Conservation (phyloP, 1,140 invertebrate species). For the Brachionus rotundiformis region DNA sequence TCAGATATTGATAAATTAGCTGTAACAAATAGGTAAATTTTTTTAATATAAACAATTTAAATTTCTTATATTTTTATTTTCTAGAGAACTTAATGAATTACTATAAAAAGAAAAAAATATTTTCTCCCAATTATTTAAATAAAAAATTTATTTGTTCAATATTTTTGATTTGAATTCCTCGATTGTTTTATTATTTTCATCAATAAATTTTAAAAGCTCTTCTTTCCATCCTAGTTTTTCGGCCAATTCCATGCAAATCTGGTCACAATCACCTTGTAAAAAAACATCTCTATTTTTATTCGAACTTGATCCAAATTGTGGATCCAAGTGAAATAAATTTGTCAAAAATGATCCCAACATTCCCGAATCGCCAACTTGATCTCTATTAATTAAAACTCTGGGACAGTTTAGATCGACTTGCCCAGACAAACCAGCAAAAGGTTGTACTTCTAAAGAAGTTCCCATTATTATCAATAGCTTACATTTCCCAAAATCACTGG, state of each 20-base stretch:
- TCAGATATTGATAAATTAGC: constrained; percentile 30
- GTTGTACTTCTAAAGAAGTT: constrained; percentile 64
- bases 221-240: constrained; percentile 78
- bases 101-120: not conserved
- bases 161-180: constrained; percentile 32
- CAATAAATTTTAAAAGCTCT: not conserved
- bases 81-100: constrained; percentile 25
- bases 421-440: constrained; percentile 64
- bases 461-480: constrained; percentile 64
- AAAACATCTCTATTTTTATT: constrained; percentile 74
- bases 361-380: constrained; percentile 57
- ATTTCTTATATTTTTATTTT: not conserved
- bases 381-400: constrained; percentile 61
- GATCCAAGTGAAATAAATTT: constrained; percentile 24
- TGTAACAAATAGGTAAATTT: constrained; percentile 8
- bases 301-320: constrained; percentile 10
- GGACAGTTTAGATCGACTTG: constrained; percentile 58
- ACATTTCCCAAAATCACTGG: constrained; percentile 61
- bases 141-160: not conserved
- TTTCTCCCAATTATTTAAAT: not conserved
- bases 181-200: not conserved
- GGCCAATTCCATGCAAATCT: constrained; percentile 76
- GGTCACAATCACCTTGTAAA: constrained; percentile 82
- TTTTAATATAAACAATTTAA: not conserved
- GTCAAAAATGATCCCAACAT: constrained; percentile 32